Evolutionary conservation across 1,140 invertebrate genomes (phyloP).

Genomic region (Drosophila burlai): DNA sequence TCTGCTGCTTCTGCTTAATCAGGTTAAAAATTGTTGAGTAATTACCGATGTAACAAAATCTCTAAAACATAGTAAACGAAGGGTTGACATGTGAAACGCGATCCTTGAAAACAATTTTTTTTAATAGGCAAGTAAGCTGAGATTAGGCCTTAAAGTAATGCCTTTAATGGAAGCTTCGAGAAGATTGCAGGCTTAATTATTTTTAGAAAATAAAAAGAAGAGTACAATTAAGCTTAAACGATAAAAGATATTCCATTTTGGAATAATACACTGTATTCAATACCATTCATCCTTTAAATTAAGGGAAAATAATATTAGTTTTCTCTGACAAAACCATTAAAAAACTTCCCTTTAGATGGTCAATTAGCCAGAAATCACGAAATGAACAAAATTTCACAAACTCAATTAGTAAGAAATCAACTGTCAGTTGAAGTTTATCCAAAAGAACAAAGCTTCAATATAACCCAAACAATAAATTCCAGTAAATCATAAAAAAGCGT

Average conservation of each 20-base stretch:
- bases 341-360: not conserved
- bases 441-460: slow-evolving; percentile 5
- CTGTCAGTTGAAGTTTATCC: slow-evolving; percentile 15
- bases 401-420: slow-evolving; percentile 9
- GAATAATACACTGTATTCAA: not conserved
- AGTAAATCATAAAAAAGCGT: slow-evolving; percentile 36
- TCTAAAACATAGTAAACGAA: slow-evolving; percentile 49
- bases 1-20: slow-evolving; percentile 67
- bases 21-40: slow-evolving; percentile 72
- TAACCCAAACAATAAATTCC: slow-evolving; percentile 42
- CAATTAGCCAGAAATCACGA: not conserved
- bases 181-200: not conserved
- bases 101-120: slow-evolving; percentile 22
- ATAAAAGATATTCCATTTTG: too few relatives aligned
- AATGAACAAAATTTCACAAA: not conserved
- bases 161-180: not conserved
- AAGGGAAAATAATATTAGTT: not conserved
- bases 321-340: not conserved
- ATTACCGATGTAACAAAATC: slow-evolving; percentile 59
- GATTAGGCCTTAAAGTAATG: slow-evolving; percentile 2
- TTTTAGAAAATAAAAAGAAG: not conserved
- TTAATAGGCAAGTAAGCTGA: slow-evolving; percentile 10
- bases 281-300: not conserved
- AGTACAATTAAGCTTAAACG: too few relatives aligned
- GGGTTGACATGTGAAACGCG: slow-evolving; percentile 42